phyloP scores from a whole-genome alignment of 1,140 invertebrate genomes.

The Capitella teleta region DNA sequence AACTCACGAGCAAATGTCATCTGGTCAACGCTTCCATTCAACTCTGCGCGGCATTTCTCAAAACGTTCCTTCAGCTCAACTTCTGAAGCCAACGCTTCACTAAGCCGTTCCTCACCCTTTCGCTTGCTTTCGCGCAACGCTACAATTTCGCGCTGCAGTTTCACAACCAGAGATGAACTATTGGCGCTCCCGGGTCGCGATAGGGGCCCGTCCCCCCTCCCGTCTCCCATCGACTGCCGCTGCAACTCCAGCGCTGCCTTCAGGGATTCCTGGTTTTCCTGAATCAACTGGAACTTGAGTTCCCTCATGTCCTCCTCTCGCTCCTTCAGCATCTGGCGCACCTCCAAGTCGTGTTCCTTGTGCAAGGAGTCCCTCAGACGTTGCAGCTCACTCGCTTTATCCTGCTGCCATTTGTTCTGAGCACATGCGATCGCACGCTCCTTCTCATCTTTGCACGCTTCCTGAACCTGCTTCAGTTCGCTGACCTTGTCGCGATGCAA shows the following conservation, averaged over 20 bases:
- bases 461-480: constrained; percentile 2
- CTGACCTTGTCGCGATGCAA: constrained; percentile 7
- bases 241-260: constrained; percentile 3
- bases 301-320: constrained; percentile 3
- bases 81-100: too few relatives aligned
- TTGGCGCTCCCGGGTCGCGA: background rate
- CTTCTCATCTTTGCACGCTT: constrained; percentile 6
- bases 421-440: background rate
- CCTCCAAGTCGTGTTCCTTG: constrained; percentile 10
- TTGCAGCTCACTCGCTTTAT: constrained; percentile 4
- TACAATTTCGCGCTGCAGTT: constrained; percentile 9
- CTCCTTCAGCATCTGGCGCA: background rate
- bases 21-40: too few relatives aligned
- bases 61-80: too few relatives aligned
- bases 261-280: constrained; percentile 8
- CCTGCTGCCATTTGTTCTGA: background rate
- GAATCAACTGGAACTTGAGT: background rate
- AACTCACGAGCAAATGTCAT: too few relatives aligned
- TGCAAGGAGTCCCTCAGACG: background rate
- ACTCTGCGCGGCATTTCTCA: too few relatives aligned
- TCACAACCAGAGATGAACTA: constrained; percentile 2
- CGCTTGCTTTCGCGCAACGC: too few relatives aligned
- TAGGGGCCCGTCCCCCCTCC: background rate
- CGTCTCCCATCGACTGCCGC: background rate
- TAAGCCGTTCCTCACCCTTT: too few relatives aligned